Percentiles rank a stretch among this genome's conserved stretches.
phyloP scores from a whole-genome alignment of 1,140 invertebrate species.

The Arctopsyche grandis region DNA sequence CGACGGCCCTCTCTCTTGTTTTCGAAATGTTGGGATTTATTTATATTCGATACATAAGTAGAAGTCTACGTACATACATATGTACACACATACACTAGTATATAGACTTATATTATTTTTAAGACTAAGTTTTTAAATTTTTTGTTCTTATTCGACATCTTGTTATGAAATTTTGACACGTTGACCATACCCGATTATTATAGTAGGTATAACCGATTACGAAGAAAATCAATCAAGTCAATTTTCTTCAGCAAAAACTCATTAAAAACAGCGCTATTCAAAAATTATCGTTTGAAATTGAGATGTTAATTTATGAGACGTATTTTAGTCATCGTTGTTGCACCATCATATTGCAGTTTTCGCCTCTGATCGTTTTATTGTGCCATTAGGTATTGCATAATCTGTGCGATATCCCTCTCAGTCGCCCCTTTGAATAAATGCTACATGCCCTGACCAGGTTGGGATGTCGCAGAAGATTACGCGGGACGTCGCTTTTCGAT shows the following conservation, averaged over 20 bases:
- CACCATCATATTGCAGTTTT: neutral
- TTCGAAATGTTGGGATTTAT: neutral
- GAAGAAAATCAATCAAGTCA: too few species aligned
- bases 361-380: neutral
- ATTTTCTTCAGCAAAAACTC: too few species aligned
- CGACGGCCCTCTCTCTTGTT: neutral
- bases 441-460: neutral
- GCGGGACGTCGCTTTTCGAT: slow-evolving; percentile 19
- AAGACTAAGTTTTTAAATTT: too few species aligned
- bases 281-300: too few species aligned
- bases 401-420: neutral
- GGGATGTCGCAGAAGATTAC: slow-evolving; percentile 15
- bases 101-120: too few species aligned
- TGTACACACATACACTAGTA: neutral
- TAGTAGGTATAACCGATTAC: too few species aligned
- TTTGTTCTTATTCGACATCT: neutral
- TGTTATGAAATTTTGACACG: neutral
- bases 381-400: neutral
- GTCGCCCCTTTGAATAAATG: neutral
- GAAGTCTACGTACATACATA: neutral
- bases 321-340: neutral
- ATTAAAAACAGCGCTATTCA: too few species aligned
- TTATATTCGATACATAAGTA: neutral
- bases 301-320: too few species aligned
- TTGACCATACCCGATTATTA: too few species aligned